Base-by-base conservation (phyloP, 2,113 vertebrate genomes). In the Collichthys lucidus region DNA sequence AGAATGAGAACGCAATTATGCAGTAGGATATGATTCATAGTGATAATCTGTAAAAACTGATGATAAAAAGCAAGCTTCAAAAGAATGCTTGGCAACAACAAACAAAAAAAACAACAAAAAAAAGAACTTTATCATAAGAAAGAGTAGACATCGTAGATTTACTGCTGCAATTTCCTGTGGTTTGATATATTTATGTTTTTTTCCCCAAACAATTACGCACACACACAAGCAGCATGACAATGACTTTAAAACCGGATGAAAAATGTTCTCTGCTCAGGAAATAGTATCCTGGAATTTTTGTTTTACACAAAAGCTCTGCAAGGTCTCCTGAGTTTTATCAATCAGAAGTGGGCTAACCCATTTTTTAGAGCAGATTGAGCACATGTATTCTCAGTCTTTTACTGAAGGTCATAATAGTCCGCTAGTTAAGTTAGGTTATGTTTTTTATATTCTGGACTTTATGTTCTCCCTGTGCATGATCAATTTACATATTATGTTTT, bases 301-400 rank as follows among this genome's bases (percentile, higher is more conserved):
- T 17, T 64, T 4, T 17, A 1, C 24, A 31, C 57, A 31, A 55
- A 35, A 4, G 35, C 1, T 7, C 11, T 79, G 5, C 12, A 59
- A 42, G 63, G 42, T 42, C 57, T 63, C 40, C 11, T 29, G 56
- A 68, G 50, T 69, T 74, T 31, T 31, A 64, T 69, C 31, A 64
- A 24, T 15, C 0, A 3, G 44, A 67, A 47, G 40, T 29, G 40
- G 63, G n/a, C 17, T 50, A 40, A 55, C 31, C 61, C 4, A 46
- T 46, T 83, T 67, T 56, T 56, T 2, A 74, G 61, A 73, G 24
- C 10, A 53, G 15, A 62, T 1, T 55, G 46, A 61, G 22, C 31
- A 47, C 22, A 53, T 55, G 46, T 55, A n/a, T 55, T 68, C 5
- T 61, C 22, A 17, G 11, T 53, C 46, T 50, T 60, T 67, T 12